phyloP scores from a whole-genome alignment of 2,113 vertebrate species.

The Coturnix japonica region DNA sequence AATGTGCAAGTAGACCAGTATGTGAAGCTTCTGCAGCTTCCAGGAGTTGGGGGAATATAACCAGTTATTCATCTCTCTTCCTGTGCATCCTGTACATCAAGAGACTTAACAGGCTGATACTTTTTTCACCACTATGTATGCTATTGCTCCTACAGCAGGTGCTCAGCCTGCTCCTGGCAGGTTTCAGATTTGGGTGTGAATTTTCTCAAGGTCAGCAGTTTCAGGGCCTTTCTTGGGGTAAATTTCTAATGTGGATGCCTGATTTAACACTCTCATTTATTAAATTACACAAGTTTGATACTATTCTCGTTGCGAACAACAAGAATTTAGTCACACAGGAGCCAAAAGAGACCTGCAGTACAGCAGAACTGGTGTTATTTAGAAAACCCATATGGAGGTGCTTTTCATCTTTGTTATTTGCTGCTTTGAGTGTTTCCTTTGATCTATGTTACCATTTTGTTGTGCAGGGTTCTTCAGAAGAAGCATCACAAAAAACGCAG shows the following conservation, averaged over 20 bases:
- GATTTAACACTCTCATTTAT: neutral
- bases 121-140: neutral
- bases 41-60: neutral
- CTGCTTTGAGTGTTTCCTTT: neutral
- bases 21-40: neutral
- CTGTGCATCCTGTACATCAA: neutral
- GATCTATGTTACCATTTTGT: neutral
- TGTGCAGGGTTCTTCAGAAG: conserved; percentile 94
- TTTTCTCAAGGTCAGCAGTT: neutral
- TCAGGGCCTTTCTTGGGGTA: neutral
- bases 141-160: neutral
- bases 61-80: neutral
- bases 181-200: neutral
- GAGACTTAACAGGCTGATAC: fast-evolving
- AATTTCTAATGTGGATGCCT: neutral
- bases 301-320: neutral
- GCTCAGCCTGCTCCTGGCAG: neutral
- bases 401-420: conserved; percentile 4
- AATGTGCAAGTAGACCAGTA: neutral
- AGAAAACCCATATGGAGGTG: neutral
- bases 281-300: neutral
- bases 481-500: conserved; percentile 98
- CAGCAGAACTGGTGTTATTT: neutral
- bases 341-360: neutral
- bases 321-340: neutral